A percentile compares a stretch with the other conserved stretches of the same genome.
These are phyloP conservation scores for Crotalus tigris DNA, from an alignment of 2,113 vertebrate species.

Conservation along the genomic window DNA sequence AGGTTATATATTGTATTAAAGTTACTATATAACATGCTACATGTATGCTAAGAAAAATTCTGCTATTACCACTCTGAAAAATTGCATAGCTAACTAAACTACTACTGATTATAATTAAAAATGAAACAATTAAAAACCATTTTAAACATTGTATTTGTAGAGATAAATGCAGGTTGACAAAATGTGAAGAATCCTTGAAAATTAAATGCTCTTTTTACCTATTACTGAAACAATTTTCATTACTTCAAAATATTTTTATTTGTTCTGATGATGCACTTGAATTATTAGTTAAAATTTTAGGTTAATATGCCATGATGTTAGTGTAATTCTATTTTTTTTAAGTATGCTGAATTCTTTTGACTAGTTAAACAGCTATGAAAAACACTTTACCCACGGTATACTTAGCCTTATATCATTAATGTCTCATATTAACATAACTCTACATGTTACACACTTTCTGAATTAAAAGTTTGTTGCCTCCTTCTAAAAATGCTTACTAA, in stretches of 20 bases:
- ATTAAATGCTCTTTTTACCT: slow-evolving; percentile 23
- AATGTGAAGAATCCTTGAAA: background rate
- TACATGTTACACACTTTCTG: background rate
- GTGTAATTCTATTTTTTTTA: background rate
- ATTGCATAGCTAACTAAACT: slow-evolving; percentile 19
- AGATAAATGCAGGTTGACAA: slow-evolving; percentile 1
- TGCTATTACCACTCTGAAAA: slow-evolving; percentile 13
- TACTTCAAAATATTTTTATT: slow-evolving; percentile 28
- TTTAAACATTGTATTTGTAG: background rate
- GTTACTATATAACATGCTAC: slow-evolving; percentile 34
- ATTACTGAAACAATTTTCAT: slow-evolving; percentile 28
- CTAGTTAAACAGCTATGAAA: slow-evolving; percentile 39
- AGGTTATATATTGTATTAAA: slow-evolving; percentile 17
- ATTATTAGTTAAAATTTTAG: slow-evolving; percentile 48
- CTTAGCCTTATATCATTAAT: slow-evolving; percentile 28
- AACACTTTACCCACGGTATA: slow-evolving; percentile 43
- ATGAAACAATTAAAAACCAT: slow-evolving; percentile 13
- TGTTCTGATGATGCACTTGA: slow-evolving; percentile 20
- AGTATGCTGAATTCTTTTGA: slow-evolving; percentile 46
- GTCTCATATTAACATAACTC: background rate
- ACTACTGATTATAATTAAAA: slow-evolving; percentile 19
- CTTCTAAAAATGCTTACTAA: slow-evolving; percentile 39
- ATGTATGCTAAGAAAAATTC: slow-evolving; percentile 24
- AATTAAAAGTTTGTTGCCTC: slow-evolving; percentile 30
- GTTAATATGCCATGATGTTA: slow-evolving; percentile 31